Percentiles rank a stretch among this genome's conserved stretches.
These are phyloP conservation scores for Buphagus erythrorhynchus DNA, from an alignment of 2,797 vertebrate genomes.

Conservation along the genomic window DNA sequence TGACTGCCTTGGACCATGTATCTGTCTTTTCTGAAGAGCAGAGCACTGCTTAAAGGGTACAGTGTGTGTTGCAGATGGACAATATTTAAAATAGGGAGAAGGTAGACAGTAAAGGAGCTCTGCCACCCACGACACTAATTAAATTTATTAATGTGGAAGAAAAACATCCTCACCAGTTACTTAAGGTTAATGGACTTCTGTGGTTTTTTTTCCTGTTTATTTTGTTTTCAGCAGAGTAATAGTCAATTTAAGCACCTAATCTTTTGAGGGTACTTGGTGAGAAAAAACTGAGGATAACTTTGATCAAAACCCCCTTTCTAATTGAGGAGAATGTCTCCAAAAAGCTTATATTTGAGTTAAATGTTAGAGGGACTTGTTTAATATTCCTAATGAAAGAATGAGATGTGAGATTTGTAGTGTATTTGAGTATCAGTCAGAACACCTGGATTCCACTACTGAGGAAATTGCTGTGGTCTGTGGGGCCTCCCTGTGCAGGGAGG, in stretches of 20 bases:
- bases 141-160: slow-evolving; percentile 61
- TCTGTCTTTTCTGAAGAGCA: not conserved
- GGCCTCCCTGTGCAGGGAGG: not conserved
- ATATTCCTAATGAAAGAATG: not conserved
- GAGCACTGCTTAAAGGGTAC: not conserved
- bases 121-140: slow-evolving; percentile 49
- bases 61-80: not conserved
- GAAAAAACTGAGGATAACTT: not conserved
- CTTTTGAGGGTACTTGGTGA: not conserved
- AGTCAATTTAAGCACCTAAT: not conserved
- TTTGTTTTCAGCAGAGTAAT: not conserved
- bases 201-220: not conserved
- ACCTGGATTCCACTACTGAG: not conserved
- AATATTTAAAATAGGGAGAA: not conserved
- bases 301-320: not conserved
- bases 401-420: not conserved
- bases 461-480: not conserved
- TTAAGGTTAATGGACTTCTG: not conserved
- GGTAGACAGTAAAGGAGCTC: not conserved
- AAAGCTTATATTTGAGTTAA: not conserved
- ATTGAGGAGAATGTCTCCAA: not conserved
- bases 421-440: not conserved
- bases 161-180: slow-evolving; percentile 38
- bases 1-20: not conserved
- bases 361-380: not conserved